Conservation (phyloP, 2,888 invertebrate genomes). For the Nesidiocoris tenuis region DNA sequence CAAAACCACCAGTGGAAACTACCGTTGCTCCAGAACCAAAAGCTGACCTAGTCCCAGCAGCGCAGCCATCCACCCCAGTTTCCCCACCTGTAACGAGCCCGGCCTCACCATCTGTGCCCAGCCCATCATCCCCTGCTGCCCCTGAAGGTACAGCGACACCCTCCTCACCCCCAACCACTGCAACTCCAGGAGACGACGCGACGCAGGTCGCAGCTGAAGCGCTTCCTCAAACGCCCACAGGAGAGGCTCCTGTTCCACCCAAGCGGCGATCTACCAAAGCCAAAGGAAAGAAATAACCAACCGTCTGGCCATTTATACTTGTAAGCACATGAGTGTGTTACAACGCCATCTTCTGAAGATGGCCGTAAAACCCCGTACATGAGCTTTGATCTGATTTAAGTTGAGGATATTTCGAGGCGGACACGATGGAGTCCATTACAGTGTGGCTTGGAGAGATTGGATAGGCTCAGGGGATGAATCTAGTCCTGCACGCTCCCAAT, state of each 20-base stretch:
- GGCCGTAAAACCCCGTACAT: too few species aligned
- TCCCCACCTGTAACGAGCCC: conserved; percentile 17
- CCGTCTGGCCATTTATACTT: too few species aligned
- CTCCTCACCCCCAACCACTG: conserved; percentile 38
- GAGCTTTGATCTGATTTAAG: too few species aligned
- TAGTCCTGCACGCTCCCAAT: neutral
- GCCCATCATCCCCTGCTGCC: conserved; percentile 33
- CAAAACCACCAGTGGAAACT: conserved; percentile 7
- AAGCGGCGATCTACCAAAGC: conserved; percentile 45
- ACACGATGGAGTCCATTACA: too few species aligned
- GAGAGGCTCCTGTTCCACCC: conserved; percentile 51
- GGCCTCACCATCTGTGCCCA: conserved; percentile 25
- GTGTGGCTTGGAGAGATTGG: neutral
- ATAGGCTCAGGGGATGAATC: neutral
- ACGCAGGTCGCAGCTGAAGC: conserved; percentile 2
- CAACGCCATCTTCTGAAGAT: too few species aligned
- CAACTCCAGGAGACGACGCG: conserved; percentile 15
- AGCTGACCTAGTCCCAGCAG: conserved; percentile 35
- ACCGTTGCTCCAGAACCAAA: conserved; percentile 33
- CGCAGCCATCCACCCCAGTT: conserved; percentile 35
- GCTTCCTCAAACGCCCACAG: conserved; percentile 19
- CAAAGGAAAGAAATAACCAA: conserved; percentile 28
- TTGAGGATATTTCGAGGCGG: too few species aligned
- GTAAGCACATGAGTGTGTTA: too few species aligned
- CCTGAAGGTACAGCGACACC: conserved; percentile 43